Evolutionary conservation across 2,113 vertebrate species (phyloP).

Genomic region (Nannobrachium achirus): DNA sequence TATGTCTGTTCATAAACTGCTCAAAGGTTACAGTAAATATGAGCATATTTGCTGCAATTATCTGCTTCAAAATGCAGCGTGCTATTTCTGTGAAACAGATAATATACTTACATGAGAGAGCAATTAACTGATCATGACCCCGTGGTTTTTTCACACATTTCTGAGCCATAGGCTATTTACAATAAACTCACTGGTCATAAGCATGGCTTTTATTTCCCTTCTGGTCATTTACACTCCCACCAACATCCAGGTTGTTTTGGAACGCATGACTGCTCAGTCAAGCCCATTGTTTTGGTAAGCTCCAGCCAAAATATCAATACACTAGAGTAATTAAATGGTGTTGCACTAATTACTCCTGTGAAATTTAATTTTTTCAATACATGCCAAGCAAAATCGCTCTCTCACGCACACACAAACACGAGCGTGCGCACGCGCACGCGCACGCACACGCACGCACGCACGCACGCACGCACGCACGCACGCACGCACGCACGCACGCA

Average conservation of each 20-base stretch:
- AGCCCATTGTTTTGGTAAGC: slow-evolving; percentile 58
- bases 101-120: slow-evolving; percentile 43
- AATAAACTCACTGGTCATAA: not conserved
- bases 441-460: slow-evolving; percentile 7
- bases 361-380: slow-evolving; percentile 67
- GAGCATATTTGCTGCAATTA: slow-evolving; percentile 51
- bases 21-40: slow-evolving; percentile 2
- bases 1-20: slow-evolving; percentile 31
- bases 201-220: slow-evolving; percentile 13
- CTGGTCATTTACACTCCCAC: slow-evolving; percentile 4
- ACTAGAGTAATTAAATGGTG: slow-evolving; percentile 71
- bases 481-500: not conserved
- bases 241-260: slow-evolving; percentile 36
- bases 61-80: slow-evolving; percentile 48
- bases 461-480: slow-evolving; percentile 8
- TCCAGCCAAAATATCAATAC: slow-evolving; percentile 67
- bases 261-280: slow-evolving; percentile 44
- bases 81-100: slow-evolving; percentile 45
- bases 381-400: not conserved
- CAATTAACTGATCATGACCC: slow-evolving; percentile 61
- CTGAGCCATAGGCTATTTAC: not conserved
- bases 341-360: slow-evolving; percentile 72
- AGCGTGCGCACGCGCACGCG: not conserved
- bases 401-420: not conserved
- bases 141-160: slow-evolving; percentile 9